These are phyloP conservation scores for Crocodylus rhombifer DNA, from an alignment of 2,797 vertebrate genomes.

Conservation along the genomic window DNA sequence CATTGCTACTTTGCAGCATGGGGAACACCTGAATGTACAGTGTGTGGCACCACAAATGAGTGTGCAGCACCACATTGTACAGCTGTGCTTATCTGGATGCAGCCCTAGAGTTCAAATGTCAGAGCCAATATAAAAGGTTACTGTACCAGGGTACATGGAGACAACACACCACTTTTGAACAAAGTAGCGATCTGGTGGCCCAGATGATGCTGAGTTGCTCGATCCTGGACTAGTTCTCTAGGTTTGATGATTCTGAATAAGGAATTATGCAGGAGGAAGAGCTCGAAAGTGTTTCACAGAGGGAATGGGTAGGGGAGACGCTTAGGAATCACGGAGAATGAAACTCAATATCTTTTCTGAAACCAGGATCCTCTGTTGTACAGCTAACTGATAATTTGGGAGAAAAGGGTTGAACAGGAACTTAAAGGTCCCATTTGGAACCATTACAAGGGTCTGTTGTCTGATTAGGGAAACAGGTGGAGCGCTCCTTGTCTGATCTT, in stretches of 20 bases:
- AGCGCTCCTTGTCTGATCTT: background rate
- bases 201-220: background rate
- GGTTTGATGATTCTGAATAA: background rate
- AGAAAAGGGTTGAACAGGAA: background rate
- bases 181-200: background rate
- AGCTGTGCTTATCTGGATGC: too few species aligned
- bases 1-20: too few species aligned
- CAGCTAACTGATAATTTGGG: constrained; percentile 5
- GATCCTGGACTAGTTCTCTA: background rate
- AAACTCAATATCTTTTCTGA: constrained; percentile 13
- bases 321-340: background rate
- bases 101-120: constrained; percentile 22
- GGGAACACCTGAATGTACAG: too few species aligned
- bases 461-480: constrained; percentile 34
- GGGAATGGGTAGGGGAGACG: background rate
- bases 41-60: too few species aligned
- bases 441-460: background rate
- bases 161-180: background rate
- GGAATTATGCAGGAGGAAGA: background rate
- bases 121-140: background rate
- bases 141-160: background rate
- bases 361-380: constrained; percentile 24
- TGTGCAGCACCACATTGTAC: too few species aligned
- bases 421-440: background rate
- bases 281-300: background rate